Evolutionary conservation across 2,113 vertebrate species (phyloP), one percentile per base, ranked within the genome.

Genomic region (Tauraco erythrolophus): DNA sequence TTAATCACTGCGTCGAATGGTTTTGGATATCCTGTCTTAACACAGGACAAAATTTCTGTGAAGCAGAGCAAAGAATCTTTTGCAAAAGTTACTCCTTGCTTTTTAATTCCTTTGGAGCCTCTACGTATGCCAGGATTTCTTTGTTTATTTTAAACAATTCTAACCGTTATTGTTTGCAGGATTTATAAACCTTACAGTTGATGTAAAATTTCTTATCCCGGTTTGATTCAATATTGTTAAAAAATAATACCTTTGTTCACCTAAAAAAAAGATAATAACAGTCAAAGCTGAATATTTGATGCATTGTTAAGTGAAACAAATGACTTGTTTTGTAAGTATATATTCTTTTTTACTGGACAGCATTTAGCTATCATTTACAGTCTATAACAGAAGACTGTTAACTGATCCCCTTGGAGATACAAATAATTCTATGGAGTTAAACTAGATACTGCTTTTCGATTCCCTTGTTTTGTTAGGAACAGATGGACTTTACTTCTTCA

Each of bases 401-500:
- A 43, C 41, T 90, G 76, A 84, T 91, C 50, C 53, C 50, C 10
- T 84, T 60, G 46, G 60, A 86, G 58, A 75, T 87, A 68, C 21
- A 88, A 96, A 89, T 91, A 83, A 79, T 95, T 87, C 69, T 84
- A 4, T 96, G 84, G 28, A 69, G 5, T 57, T 96, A 62, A 96
- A 95, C 43, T 77, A 72, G 65, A 80, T 11, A 70, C 51, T 95
- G 12, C 74, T 96, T 96, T 98, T 94, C 93, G 96, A 97, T 97
- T 87, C 91, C 95, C 43, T 96, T 98, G 46, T 98, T 97, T 98
- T 97, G 90, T 92, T 99, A 99, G 99, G 98, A 98, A 97, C 98
- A 94, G 99, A 99, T 68, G 99, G 99, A 96, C 97, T 98, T 50
- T 99, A 99, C 97, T 99, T 99, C 98, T 98, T 99, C 86, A 98